Base-by-base conservation (phyloP, 2,888 invertebrate genomes). In the Parnassius mnemosyne region DNA sequence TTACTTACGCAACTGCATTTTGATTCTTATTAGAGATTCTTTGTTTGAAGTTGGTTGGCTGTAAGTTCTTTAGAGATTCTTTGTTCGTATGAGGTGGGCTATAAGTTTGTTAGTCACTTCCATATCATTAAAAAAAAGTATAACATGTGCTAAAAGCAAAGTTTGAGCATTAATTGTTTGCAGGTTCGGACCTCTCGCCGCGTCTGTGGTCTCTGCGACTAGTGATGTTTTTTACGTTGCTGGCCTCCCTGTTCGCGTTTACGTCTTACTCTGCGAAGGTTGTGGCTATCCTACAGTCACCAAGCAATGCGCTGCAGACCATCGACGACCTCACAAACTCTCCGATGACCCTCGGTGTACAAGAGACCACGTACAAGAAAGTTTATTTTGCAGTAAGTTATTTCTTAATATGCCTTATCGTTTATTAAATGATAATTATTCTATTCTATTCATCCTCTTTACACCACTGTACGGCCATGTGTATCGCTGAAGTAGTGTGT, bases 181-280 rank as follows among this genome's bases (percentile, higher is more conserved):
- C 13, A 92, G 92, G 92, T 9, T 92, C 89, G 69, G 84, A 92
- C 74, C 73, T 86, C 25, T 77, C 85, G 1, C 89, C 94, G 3
- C 71, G 75, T 12, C 84, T 92, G 71, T 71, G 84, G 53, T 93
- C 93, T 2, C 90, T 88, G 0, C 88, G 94, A 10, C 78, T 93
- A 65, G 89, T 92, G 55, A 89, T 94, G 69, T 92, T 94, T 68
- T 88, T 89, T 60, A 87, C 92, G 56, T 88, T 93, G 69, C 78
- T 93, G 56, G 81, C 92, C 1, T 87, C 93, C 0, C 77, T 94
- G 54, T 94, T 94, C 78, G 76, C 92, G 43, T 94, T 93, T 76
- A 94, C 94, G 3, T 93, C 94, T 1, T 94, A 93, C 79, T 93
- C 94, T n/a, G 94, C 94, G 25, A 94, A 93, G 81, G 92, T 94